These are phyloP conservation scores for Allolobophora icterica DNA, from an alignment of 2,888 invertebrate genomes.

Conservation along the genomic window DNA sequence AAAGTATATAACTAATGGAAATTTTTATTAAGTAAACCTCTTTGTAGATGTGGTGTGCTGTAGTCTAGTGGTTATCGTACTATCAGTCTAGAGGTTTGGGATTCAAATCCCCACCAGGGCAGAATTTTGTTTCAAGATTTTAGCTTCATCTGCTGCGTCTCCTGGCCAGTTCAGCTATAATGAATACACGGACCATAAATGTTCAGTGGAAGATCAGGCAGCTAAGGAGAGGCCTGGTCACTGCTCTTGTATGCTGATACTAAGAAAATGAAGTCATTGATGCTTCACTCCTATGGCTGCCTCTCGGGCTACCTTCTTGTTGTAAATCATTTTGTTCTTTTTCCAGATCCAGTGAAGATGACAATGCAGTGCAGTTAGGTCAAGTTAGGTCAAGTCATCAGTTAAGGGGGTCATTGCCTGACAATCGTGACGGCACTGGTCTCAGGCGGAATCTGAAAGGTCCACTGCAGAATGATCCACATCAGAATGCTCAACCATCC, in stretches of 20 bases:
- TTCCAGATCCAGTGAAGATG: slow-evolving; percentile 18
- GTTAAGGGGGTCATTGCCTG: background rate
- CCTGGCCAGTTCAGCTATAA: too few relatives aligned
- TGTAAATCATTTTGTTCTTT: background rate
- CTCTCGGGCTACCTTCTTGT: too few relatives aligned
- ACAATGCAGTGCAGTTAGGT: background rate
- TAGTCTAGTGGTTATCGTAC: too few relatives aligned
- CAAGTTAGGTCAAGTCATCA: background rate
- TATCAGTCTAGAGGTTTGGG: too few relatives aligned
- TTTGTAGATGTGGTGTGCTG: background rate
- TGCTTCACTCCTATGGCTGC: too few relatives aligned
- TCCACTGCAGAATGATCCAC: slow-evolving; percentile 13
- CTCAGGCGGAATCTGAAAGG: background rate
- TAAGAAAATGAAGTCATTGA: too few relatives aligned
- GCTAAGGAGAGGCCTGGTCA: too few relatives aligned
- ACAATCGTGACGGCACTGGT: background rate
- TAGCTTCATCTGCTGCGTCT: too few relatives aligned
- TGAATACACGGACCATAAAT: background rate
- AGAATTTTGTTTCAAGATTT: too few relatives aligned
- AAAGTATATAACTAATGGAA: background rate
- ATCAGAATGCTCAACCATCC: slow-evolving; percentile 5
- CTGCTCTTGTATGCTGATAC: too few relatives aligned
- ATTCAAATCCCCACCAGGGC: too few relatives aligned
- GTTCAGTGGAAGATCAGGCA: background rate
- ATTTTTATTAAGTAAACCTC: background rate